A percentile compares a stretch with the other conserved stretches of the same genome.
Conservation (phyloP, 2,797 vertebrate genomes). For the Catharus ustulatus region DNA sequence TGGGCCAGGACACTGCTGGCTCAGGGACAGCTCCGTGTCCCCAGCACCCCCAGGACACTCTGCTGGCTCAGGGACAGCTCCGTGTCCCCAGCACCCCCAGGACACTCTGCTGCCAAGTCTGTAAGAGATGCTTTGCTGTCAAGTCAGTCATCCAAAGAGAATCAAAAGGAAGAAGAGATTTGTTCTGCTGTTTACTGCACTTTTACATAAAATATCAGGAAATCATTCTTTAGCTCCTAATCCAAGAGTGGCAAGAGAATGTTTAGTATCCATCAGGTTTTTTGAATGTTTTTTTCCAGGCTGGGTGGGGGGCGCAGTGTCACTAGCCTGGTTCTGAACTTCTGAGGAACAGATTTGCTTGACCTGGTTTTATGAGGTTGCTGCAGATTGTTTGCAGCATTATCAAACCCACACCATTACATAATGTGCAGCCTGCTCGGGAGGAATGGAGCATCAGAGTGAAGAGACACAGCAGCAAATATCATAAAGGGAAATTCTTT, state of each 20-base stretch:
- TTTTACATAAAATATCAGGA: neutral
- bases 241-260: neutral
- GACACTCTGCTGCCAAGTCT: neutral
- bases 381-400: neutral
- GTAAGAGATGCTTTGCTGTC: neutral
- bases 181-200: neutral
- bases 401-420: neutral
- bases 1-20: neutral
- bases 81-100: neutral
- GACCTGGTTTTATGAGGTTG: neutral
- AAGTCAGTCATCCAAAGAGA: neutral
- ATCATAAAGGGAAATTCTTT: neutral
- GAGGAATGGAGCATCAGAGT: neutral
- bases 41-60: neutral
- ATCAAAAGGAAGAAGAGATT: neutral
- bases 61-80: neutral
- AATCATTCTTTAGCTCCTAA: neutral
- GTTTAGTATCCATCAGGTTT: neutral
- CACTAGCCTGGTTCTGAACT: neutral
- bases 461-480: neutral
- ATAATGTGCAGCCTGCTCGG: neutral
- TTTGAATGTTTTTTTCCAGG: neutral
- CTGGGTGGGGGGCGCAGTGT: rapidly evolving
- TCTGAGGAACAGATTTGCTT: neutral
- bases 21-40: neutral